Percentiles rank a stretch among this genome's conserved stretches.
Conservation (phyloP, 1,140 invertebrate genomes). For the Aphelenchoides avenae region DNA sequence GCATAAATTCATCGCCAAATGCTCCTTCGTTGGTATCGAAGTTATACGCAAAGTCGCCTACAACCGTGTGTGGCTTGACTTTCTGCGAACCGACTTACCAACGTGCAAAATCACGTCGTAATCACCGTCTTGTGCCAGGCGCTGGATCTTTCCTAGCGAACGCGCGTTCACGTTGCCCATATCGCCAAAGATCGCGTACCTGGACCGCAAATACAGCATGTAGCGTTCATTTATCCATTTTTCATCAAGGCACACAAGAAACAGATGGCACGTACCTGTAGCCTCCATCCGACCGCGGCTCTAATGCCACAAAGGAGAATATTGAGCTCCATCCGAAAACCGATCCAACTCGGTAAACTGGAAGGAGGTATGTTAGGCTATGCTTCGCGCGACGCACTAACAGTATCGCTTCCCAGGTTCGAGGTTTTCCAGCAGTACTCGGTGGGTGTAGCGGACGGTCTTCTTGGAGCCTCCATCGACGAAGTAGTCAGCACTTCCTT, state of each 20-base stretch:
- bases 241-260: neutral
- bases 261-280: conserved; percentile 41
- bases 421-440: conserved; percentile 24
- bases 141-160: conserved; percentile 61
- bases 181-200: conserved; percentile 64
- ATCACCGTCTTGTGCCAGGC: conserved; percentile 60
- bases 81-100: conserved; percentile 21
- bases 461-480: conserved; percentile 27
- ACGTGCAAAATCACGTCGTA: conserved; percentile 66
- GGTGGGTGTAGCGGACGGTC: conserved; percentile 31
- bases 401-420: conserved; percentile 35
- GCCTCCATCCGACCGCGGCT: conserved; percentile 60
- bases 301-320: conserved; percentile 60
- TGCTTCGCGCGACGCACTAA: conserved; percentile 6
- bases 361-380: conserved; percentile 14
- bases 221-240: conserved; percentile 1
- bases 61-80: neutral
- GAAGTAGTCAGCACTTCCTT: conserved; percentile 30
- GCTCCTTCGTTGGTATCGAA: conserved; percentile 63
- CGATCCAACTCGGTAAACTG: conserved; percentile 46
- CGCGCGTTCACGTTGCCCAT: conserved; percentile 64
- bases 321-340: conserved; percentile 60
- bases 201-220: conserved; percentile 8
- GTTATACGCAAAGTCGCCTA: conserved; percentile 45
- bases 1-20: conserved; percentile 84